Evolutionary conservation across 2,797 vertebrate genomes (phyloP).

Genomic region (Brachyalestes nurse): DNA sequence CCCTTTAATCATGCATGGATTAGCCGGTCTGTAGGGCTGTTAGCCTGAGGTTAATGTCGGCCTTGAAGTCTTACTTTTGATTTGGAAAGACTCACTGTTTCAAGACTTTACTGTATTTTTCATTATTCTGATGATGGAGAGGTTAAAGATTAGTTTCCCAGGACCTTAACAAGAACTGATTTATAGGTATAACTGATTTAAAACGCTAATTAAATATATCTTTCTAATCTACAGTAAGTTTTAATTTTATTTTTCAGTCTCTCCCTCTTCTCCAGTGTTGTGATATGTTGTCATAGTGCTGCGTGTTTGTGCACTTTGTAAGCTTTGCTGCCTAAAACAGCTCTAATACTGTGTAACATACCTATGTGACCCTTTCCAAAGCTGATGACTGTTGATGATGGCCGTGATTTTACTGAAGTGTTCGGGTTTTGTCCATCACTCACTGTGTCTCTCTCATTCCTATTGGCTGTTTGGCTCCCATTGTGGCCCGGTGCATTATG

Average conservation of each 20-base stretch:
- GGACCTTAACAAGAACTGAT: no score
- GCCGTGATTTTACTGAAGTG: conserved; percentile 62
- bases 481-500: conserved; percentile 78
- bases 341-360: conserved; percentile 35
- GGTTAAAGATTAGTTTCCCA: no score
- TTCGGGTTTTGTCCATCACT: conserved; percentile 65
- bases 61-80: no score
- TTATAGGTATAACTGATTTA: no score
- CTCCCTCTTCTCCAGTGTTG: conserved; percentile 21
- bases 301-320: conserved; percentile 1
- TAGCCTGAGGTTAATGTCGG: background rate
- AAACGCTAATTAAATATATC: no score
- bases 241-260: conserved; percentile 41
- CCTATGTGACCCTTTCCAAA: conserved; percentile 42
- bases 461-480: conserved; percentile 76
- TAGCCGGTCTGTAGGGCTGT: background rate
- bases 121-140: background rate
- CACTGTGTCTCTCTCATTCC: conserved; percentile 82
- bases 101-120: background rate
- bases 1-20: background rate
- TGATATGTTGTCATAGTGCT: conserved; percentile 12
- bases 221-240: background rate
- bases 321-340: conserved; percentile 42
- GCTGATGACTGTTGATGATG: conserved; percentile 57
- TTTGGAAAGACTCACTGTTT: background rate